A percentile compares a stretch with the other conserved stretches of the same genome.
Evolutionary conservation across 2,113 vertebrate genomes (phyloP).

Genomic region (Meriones unguiculatus): DNA sequence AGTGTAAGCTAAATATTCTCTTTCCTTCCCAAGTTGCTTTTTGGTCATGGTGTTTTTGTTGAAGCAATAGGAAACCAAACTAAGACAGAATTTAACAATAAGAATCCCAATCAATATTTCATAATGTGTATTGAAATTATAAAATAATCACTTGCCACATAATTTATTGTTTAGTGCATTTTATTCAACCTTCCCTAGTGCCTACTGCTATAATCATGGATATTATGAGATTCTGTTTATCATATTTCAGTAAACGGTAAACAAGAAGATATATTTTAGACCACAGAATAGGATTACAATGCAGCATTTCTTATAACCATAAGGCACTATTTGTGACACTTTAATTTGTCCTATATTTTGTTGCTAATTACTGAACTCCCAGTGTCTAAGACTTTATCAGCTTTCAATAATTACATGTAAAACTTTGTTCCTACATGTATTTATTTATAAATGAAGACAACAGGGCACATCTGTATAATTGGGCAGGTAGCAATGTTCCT

Average conservation of each 20-base stretch:
- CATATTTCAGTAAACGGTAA: neutral
- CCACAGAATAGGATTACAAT: neutral
- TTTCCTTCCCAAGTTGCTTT: too few species aligned
- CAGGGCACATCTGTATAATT: neutral
- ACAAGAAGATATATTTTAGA: neutral
- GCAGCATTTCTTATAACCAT: neutral
- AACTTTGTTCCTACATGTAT: neutral
- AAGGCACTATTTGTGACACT: neutral
- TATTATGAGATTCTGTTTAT: neutral
- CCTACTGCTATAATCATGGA: neutral
- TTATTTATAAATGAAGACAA: conserved; percentile 23
- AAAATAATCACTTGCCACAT: neutral
- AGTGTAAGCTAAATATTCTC: too few species aligned
- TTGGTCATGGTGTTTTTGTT: too few species aligned
- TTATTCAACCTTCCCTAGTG: neutral
- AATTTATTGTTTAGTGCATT: neutral
- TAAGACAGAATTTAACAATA: neutral
- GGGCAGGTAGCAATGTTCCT: neutral
- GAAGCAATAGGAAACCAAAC: too few species aligned
- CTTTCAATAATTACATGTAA: neutral
- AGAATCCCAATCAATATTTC: neutral
- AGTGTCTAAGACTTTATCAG: neutral
- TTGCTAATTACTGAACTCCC: neutral
- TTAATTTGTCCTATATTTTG: neutral
- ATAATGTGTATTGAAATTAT: neutral